These are phyloP conservation scores for Botia almorhae DNA, from an alignment of 2,797 vertebrate genomes.

Conservation along the genomic window DNA sequence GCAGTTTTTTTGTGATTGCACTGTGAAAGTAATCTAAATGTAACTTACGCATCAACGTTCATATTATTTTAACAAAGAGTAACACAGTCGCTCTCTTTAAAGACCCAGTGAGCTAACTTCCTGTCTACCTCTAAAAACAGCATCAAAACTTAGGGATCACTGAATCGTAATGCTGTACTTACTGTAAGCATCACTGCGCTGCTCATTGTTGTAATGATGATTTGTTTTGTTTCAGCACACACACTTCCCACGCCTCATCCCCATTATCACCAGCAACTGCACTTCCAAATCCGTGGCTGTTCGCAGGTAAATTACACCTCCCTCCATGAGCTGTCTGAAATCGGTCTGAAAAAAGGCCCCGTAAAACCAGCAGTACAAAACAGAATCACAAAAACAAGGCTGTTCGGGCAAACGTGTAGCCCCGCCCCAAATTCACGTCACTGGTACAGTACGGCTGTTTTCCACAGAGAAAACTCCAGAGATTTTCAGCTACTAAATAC, in stretches of 20 bases:
- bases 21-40: neutral
- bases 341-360: neutral
- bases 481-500: neutral
- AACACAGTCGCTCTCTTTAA: neutral
- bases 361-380: neutral
- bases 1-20: neutral
- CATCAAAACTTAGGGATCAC: neutral
- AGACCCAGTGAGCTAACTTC: neutral
- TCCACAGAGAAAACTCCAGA: neutral
- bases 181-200: neutral
- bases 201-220: neutral
- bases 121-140: neutral
- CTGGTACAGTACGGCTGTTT: neutral
- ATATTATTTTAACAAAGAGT: neutral
- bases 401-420: neutral
- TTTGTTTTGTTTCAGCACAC: conserved; percentile 80
- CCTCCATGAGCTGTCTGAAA: neutral
- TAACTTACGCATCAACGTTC: neutral
- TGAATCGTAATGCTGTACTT: neutral
- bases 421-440: neutral
- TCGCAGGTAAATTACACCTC: conserved; percentile 82
- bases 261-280: conserved; percentile 98
- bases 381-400: neutral
- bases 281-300: conserved; percentile 95
- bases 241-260: conserved; percentile 94